phyloP scores from a whole-genome alignment of 2,888 invertebrate genomes.

The Sinelater perroti region DNA sequence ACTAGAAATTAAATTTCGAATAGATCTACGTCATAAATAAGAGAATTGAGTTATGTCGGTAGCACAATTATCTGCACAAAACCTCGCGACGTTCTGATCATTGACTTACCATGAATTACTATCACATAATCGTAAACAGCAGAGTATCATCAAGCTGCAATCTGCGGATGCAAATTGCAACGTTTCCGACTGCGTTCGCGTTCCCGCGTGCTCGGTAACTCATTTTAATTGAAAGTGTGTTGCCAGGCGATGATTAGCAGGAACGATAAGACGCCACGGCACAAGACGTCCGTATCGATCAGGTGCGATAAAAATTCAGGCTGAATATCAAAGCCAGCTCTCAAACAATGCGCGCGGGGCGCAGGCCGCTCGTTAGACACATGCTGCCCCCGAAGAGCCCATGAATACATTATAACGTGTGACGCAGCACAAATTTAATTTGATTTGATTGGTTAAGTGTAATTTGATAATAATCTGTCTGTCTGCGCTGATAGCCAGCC shows the following conservation, averaged over 20 bases:
- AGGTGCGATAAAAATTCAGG: slow-evolving; percentile 7
- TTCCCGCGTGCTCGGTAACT: no score
- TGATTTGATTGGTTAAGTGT: slow-evolving; percentile 56
- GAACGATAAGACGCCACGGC: neutral
- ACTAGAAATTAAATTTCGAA: no score
- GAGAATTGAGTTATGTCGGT: no score
- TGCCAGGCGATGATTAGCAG: slow-evolving; percentile 2
- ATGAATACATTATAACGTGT: slow-evolving; percentile 55
- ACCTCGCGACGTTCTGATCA: no score
- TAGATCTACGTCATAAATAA: no score
- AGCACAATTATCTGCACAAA: no score
- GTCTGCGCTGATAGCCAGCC: slow-evolving; percentile 34
- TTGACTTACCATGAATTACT: no score
- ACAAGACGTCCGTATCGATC: slow-evolving; percentile 4
- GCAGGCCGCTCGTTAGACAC: slow-evolving; percentile 51
- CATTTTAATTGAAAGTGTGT: no score
- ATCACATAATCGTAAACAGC: no score
- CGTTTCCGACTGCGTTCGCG: no score
- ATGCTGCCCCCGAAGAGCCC: slow-evolving; percentile 45
- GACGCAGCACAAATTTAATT: slow-evolving; percentile 56
- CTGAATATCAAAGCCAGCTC: slow-evolving; percentile 33
- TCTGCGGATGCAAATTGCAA: no score
- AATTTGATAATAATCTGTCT: slow-evolving; percentile 53
- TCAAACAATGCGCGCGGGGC: slow-evolving; percentile 50
- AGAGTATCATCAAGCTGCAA: no score